Percentiles rank a stretch among this genome's conserved stretches.
These are phyloP conservation scores for Lagocephalus sceleratus DNA, from an alignment of 2,797 vertebrate genomes.

Conservation along the genomic window DNA sequence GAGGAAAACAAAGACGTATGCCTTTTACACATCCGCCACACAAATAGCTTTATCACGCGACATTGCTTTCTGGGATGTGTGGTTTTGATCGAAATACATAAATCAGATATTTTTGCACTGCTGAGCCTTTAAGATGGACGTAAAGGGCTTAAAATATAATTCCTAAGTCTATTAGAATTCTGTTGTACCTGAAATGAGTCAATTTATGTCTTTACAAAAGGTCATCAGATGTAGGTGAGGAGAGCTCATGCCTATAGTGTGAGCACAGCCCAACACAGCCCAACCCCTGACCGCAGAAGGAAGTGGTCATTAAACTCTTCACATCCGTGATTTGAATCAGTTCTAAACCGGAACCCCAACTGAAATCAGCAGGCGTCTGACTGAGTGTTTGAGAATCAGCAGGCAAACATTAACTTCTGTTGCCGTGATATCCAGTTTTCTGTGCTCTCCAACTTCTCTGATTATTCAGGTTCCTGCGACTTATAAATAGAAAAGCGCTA, in stretches of 20 bases:
- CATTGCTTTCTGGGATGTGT: too few species aligned
- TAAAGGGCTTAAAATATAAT: too few species aligned
- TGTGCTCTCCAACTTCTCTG: conserved; percentile 11
- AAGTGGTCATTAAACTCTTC: conserved; percentile 10
- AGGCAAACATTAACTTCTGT: conserved; percentile 4
- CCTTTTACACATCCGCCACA: too few species aligned
- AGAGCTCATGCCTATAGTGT: neutral
- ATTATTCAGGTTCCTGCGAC: conserved; percentile 18
- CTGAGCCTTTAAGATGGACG: too few species aligned
- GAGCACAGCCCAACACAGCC: neutral
- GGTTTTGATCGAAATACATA: too few species aligned
- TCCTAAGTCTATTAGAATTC: neutral
- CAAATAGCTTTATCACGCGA: too few species aligned
- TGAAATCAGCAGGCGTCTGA: neutral
- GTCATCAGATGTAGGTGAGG: conserved; percentile 14
- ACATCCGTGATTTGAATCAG: conserved; percentile 9
- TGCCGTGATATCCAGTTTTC: conserved; percentile 1
- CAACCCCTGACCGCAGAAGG: neutral
- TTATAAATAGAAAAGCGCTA: conserved; percentile 35
- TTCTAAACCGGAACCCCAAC: neutral
- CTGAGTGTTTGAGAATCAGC: neutral
- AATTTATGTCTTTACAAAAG: conserved; percentile 17
- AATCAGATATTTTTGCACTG: too few species aligned
- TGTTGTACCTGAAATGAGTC: neutral
- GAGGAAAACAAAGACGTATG: too few species aligned